Evolutionary conservation across 2,888 invertebrate species (phyloP).

Genomic region (Cyclophora punctaria): DNA sequence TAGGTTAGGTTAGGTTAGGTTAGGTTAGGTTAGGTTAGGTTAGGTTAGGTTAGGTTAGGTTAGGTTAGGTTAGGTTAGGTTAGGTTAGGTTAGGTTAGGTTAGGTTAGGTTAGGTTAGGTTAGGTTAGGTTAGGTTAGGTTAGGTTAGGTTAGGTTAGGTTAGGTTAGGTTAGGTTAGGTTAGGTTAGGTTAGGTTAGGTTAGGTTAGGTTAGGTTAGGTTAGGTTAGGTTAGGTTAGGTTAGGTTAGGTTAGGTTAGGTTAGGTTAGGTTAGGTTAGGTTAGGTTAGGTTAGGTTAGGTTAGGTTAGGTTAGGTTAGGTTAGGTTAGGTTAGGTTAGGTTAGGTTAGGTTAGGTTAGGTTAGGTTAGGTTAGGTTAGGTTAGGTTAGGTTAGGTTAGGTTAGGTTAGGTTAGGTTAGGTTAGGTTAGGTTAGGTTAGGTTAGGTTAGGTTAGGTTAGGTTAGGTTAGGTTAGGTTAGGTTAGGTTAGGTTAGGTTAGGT

Average conservation of each 20-base stretch:
- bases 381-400: no score
- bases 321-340: no score
- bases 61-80: slow-evolving; percentile 13
- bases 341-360: no score
- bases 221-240: slow-evolving; percentile 11
- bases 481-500: no score
- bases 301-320: no score
- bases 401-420: no score
- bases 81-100: slow-evolving; percentile 11
- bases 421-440: no score
- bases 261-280: slow-evolving; percentile 12
- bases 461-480: no score
- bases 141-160: slow-evolving; percentile 15
- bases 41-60: slow-evolving; percentile 17
- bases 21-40: slow-evolving; percentile 17
- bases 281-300: slow-evolving; percentile 11
- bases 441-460: no score
- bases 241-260: slow-evolving; percentile 11
- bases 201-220: slow-evolving; percentile 9
- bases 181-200: slow-evolving; percentile 11
- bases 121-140: slow-evolving; percentile 15
- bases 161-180: slow-evolving; percentile 15
- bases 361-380: no score
- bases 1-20: slow-evolving; percentile 20
- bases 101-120: slow-evolving; percentile 14